These are phyloP conservation scores for Nasonia longicornis DNA, from an alignment of 1,140 invertebrate species.

Conservation along the genomic window DNA sequence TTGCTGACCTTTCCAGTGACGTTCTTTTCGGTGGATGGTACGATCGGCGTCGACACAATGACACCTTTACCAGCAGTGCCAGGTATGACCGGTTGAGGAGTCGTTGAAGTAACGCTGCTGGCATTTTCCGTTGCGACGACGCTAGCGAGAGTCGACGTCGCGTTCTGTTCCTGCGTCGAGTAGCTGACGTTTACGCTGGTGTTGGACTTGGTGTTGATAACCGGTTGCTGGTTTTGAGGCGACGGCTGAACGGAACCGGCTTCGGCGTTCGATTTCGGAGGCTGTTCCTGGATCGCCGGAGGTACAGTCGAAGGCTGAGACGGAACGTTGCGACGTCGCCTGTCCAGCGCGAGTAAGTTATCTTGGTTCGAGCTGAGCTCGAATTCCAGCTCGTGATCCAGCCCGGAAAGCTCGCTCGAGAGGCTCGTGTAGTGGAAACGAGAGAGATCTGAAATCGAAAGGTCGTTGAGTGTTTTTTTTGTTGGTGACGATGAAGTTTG, in stretches of 20 bases:
- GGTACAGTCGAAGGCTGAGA: background rate
- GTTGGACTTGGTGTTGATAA: constrained; percentile 25
- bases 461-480: too few species aligned
- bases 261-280: background rate
- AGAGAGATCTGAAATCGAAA: constrained; percentile 7
- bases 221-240: constrained; percentile 11
- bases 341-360: background rate
- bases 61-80: background rate
- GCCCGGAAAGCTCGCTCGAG: background rate
- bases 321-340: background rate
- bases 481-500: too few species aligned
- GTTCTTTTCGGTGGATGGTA: constrained; percentile 2
- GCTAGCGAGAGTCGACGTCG: background rate
- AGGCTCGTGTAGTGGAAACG: background rate
- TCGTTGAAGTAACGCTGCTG: background rate
- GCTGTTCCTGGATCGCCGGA: background rate
- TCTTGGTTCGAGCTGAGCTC: background rate
- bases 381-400: constrained; percentile 33
- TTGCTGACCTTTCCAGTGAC: background rate
- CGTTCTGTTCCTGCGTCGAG: constrained; percentile 37
- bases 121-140: background rate
- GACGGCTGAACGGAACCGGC: background rate
- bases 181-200: constrained; percentile 44
- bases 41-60: constrained; percentile 49
- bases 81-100: background rate